Base-by-base conservation (phyloP, 2,888 invertebrate species). In the Plagodis dolabraria region DNA sequence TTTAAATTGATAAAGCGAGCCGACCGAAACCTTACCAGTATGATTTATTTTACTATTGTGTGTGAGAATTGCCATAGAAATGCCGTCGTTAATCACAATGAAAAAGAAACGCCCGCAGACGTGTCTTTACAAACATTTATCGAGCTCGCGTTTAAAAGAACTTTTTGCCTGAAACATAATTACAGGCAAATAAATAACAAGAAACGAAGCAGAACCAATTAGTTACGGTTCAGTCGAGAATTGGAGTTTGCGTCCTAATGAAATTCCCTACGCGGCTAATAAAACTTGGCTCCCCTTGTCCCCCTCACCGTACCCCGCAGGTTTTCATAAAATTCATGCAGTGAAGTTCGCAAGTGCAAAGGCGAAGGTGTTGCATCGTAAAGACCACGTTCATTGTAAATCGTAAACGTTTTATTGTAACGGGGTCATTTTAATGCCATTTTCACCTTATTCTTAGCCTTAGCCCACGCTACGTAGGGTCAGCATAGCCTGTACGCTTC, bases 111-210 rank as follows among this genome's bases (percentile, higher is more conserved):
- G 22, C 22, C 22, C 22, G 53, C 34, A n/a, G 47, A 49, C 50
- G 46, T 46, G 49, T 44, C 43, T 57, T 34, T 40, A 33, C 53
- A 51, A 53, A 52, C 52, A 43, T 44, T 59, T 60, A 67, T 63
- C 61, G 63, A 64, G 50, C 45, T 45, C 46, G 45, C 51, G 50
- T 56, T 67, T 55, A 60, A 56, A 57, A 47, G 56, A 62, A 63
- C 58, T 58, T 64, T 65, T 62, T 63, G 52, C 61, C 56, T 57
- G 63, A 62, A 67, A 67, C 72, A 74, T 76, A 78, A 77, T 77
- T 75, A 77, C 68, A 68, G 64, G 62, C 69, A 77, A 80, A 82
- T 82, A 83, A 83, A 83, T 81, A 84, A 77, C 77, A 70, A 58
- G 52, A 68, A 63, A 65, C 70, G 60, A 52, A 58, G 74, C 69